These are phyloP conservation scores for Callyntrura sp. DNA, from an alignment of 2,888 invertebrate genomes.

Conservation along the genomic window DNA sequence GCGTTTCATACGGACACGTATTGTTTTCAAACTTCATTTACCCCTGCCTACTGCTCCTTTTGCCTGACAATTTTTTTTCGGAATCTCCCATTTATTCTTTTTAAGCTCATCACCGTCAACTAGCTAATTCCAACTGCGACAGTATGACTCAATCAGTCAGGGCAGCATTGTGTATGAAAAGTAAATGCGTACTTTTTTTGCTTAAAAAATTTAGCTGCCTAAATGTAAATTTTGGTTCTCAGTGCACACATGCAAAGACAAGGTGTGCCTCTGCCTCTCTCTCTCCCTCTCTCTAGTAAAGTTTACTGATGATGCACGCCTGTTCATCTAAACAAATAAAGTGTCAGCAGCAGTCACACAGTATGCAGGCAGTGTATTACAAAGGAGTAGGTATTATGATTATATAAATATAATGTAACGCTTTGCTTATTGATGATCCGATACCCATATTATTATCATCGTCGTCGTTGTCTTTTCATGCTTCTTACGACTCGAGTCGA, in stretches of 20 bases:
- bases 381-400: not conserved
- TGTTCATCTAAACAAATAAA: constrained; percentile 51
- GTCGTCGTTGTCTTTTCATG: too few species aligned
- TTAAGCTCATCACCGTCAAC: constrained; percentile 14
- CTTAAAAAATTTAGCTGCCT: not conserved
- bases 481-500: not conserved
- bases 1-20: not conserved
- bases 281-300: too few species aligned
- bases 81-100: constrained; percentile 50
- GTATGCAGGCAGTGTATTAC: not conserved
- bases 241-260: constrained; percentile 25
- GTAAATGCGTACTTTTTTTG: not conserved
- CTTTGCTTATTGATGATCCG: constrained; percentile 26
- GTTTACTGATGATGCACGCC: constrained; percentile 5
- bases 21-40: constrained; percentile 53
- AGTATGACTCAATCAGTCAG: constrained; percentile 30
- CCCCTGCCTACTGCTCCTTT: not conserved
- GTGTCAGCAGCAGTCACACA: not conserved
- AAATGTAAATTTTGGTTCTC: constrained; percentile 7
- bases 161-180: constrained; percentile 4
- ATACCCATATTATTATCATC: constrained; percentile 31
- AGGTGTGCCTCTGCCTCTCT: constrained; percentile 33
- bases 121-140: not conserved
- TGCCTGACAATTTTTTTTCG: constrained; percentile 59
- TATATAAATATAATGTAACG: not conserved